A percentile compares a stretch with the other conserved stretches of the same genome.
phyloP scores from a whole-genome alignment of 2,888 invertebrate species.

The Protonemura montana region DNA sequence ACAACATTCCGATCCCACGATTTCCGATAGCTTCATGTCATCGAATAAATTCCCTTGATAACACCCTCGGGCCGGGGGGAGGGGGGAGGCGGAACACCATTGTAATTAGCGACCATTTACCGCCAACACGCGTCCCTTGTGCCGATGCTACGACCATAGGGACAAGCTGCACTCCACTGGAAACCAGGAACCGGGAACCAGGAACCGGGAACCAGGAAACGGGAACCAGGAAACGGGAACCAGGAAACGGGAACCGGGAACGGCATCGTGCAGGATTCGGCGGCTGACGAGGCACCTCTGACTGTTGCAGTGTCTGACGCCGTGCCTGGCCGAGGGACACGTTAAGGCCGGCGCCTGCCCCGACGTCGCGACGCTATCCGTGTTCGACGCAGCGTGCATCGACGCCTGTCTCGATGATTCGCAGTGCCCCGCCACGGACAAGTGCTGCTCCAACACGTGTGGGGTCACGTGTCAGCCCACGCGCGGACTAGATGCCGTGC shows the following conservation, averaged over 20 bases:
- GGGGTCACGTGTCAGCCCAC: conserved; percentile 75
- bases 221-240: too few relatives aligned
- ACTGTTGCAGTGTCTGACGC: conserved; percentile 17
- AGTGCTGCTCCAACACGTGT: conserved; percentile 74
- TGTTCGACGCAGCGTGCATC: conserved; percentile 69
- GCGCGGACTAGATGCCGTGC: conserved; percentile 64
- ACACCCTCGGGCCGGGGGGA: not conserved
- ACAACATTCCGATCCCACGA: conserved; percentile 43
- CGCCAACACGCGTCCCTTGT: not conserved
- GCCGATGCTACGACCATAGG: too few relatives aligned
- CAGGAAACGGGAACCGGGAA: too few relatives aligned
- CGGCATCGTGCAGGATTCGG: too few relatives aligned
- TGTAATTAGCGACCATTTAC: not conserved
- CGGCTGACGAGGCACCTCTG: too few relatives aligned
- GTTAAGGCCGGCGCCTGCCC: conserved; percentile 63
- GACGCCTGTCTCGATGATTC: conserved; percentile 70
- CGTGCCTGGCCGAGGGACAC: conserved; percentile 40
- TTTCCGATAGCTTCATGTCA: conserved; percentile 40
- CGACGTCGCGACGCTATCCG: conserved; percentile 56
- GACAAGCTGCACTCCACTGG: too few relatives aligned
- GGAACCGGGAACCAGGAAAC: too few relatives aligned
- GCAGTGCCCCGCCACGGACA: conserved; percentile 72
- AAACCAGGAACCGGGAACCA: too few relatives aligned
- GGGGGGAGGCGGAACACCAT: not conserved
- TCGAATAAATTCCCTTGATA: conserved; percentile 16